A percentile compares a stretch with the other conserved stretches of the same genome.
These are phyloP conservation scores for Antennarius maculatus DNA, from an alignment of 2,797 vertebrate genomes.

Conservation along the genomic window DNA sequence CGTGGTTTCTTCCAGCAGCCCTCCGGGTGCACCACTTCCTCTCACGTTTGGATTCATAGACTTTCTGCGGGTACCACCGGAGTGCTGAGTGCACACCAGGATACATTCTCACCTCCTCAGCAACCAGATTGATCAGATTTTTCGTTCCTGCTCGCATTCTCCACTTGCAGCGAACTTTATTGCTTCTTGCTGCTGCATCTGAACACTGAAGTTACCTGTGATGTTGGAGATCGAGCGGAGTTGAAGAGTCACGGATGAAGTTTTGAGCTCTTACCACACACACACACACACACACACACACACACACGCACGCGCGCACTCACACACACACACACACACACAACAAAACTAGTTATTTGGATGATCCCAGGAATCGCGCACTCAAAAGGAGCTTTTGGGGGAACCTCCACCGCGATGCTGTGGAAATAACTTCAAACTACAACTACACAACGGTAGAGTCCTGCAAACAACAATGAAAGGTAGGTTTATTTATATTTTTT, in stretches of 20 bases:
- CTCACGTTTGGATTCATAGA: slow-evolving; percentile 61
- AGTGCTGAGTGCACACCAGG: slow-evolving; percentile 36
- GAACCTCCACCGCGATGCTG: slow-evolving; percentile 70
- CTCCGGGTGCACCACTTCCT: slow-evolving; percentile 71
- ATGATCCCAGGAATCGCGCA: slow-evolving; percentile 27
- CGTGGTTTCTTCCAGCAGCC: slow-evolving; percentile 76
- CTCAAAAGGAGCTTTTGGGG: slow-evolving; percentile 40
- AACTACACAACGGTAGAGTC: slow-evolving; percentile 51
- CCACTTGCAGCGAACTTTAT: slow-evolving; percentile 12
- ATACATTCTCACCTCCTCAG: slow-evolving; percentile 60
- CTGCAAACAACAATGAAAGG: slow-evolving; percentile 81
- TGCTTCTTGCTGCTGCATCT: slow-evolving; percentile 26
- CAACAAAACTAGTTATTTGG: slow-evolving; percentile 13
- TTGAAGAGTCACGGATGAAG: slow-evolving; percentile 25
- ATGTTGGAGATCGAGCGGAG: slow-evolving; percentile 7
- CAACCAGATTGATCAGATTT: slow-evolving; percentile 14
- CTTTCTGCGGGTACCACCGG: slow-evolving; percentile 51
- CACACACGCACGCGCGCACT: too few species aligned
- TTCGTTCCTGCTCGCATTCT: not conserved
- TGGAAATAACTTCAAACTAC: slow-evolving; percentile 73
- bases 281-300: too few species aligned
- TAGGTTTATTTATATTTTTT: slow-evolving; percentile 41
- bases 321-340: too few species aligned
- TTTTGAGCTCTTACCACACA: slow-evolving; percentile 10
- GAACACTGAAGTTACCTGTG: slow-evolving; percentile 51